Evolutionary conservation across 2,888 invertebrate species (phyloP).

Genomic region (Eulithis prunata): DNA sequence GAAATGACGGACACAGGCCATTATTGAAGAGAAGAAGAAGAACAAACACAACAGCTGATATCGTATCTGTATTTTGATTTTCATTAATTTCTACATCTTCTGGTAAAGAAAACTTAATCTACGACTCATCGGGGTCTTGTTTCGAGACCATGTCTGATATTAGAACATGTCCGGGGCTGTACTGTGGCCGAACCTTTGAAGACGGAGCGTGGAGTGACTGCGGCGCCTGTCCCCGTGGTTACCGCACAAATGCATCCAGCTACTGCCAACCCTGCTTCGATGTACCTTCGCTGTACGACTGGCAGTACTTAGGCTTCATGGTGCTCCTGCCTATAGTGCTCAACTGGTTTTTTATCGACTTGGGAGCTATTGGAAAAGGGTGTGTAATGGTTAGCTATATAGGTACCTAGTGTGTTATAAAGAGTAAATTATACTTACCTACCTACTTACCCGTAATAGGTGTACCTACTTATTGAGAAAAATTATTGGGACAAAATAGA

Average conservation of each 20-base stretch:
- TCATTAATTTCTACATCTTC: too few relatives aligned
- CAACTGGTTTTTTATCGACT: constrained; percentile 97
- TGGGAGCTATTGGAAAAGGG: constrained; percentile 86
- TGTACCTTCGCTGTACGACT: constrained; percentile 93
- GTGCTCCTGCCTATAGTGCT: constrained; percentile 93
- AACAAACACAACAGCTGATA: too few relatives aligned
- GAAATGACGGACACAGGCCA: too few relatives aligned
- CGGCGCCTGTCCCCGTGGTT: constrained; percentile 94
- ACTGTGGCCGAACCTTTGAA: constrained; percentile 90
- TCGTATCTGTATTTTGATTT: background rate
- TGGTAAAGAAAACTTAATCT: too few relatives aligned
- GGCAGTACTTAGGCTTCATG: constrained; percentile 98
- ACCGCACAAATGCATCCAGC: constrained; percentile 88
- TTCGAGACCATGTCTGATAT: constrained; percentile 60
- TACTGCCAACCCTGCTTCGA: constrained; percentile 91
- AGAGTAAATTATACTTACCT: too few relatives aligned
- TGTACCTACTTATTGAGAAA: too few relatives aligned
- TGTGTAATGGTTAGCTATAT: background rate
- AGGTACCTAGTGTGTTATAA: background rate
- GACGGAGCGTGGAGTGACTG: constrained; percentile 91
- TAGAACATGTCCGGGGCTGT: constrained; percentile 91
- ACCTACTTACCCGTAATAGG: too few relatives aligned
- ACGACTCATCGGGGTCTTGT: background rate
- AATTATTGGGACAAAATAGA: too few relatives aligned
- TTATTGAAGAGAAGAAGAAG: too few relatives aligned